Conservation (phyloP, 2,888 invertebrate genomes). For the Prostheceraeus crozeri region DNA sequence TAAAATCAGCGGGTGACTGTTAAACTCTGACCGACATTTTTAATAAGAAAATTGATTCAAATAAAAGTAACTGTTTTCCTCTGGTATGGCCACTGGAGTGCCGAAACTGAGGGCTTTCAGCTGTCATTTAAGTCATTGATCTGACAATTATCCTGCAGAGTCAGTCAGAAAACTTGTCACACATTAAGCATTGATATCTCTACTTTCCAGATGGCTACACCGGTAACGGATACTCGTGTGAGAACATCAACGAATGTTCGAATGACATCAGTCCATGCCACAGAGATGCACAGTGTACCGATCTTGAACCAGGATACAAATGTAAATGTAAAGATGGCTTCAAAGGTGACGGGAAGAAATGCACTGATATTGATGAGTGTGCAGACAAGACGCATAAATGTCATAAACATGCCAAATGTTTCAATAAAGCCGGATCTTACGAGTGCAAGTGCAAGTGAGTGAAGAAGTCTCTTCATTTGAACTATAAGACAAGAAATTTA, state of each 20-base stretch:
- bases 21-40: too few species aligned
- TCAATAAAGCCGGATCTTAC: constrained; percentile 67
- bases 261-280: constrained; percentile 62
- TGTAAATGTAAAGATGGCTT: constrained; percentile 53
- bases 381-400: constrained; percentile 64
- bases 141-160: too few species aligned
- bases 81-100: too few species aligned
- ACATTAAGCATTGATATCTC: too few species aligned
- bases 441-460: constrained; percentile 59
- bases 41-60: too few species aligned
- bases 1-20: too few species aligned
- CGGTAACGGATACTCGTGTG: constrained; percentile 8
- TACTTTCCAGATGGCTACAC: constrained; percentile 20
- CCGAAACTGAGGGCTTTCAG: too few species aligned
- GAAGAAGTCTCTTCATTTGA: too few species aligned
- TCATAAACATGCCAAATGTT: constrained; percentile 61
- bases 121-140: too few species aligned
- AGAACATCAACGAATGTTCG: constrained; percentile 59
- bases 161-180: too few species aligned
- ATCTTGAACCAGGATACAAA: constrained; percentile 54
- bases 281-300: constrained; percentile 62
- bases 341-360: constrained; percentile 46
- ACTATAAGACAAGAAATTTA: too few species aligned
- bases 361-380: constrained; percentile 71
- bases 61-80: too few species aligned